A percentile compares a stretch with the other conserved stretches of the same genome.
phyloP scores from a whole-genome alignment of 2,888 invertebrate genomes.

The Craniophora ligustri region DNA sequence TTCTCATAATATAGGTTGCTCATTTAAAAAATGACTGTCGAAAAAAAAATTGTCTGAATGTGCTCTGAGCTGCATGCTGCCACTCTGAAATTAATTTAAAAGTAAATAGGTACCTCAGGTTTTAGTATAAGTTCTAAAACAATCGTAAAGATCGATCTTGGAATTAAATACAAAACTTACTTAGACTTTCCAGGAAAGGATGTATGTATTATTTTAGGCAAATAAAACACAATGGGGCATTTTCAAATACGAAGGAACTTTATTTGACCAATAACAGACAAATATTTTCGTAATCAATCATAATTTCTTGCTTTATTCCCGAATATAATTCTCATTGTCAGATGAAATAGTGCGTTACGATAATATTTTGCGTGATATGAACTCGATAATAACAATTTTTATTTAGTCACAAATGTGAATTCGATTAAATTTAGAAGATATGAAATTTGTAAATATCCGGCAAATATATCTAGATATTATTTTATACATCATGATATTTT shows the following conservation, averaged over 20 bases:
- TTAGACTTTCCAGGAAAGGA: too few relatives aligned
- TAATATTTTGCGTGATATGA: constrained; percentile 79
- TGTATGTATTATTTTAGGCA: not conserved
- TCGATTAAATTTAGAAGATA: constrained; percentile 74
- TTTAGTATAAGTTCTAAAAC: too few relatives aligned
- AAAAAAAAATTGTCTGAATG: too few relatives aligned
- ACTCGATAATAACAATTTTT: constrained; percentile 66
- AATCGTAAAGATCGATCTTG: too few relatives aligned
- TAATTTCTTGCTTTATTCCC: constrained; percentile 64
- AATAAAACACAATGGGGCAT: constrained; percentile 51
- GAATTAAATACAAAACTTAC: too few relatives aligned
- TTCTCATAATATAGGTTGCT: too few relatives aligned
- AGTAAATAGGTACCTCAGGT: too few relatives aligned
- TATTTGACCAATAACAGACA: constrained; percentile 85
- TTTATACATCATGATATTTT: constrained; percentile 62
- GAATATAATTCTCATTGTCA: constrained; percentile 69
- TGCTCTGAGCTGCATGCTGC: too few relatives aligned
- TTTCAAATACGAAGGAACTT: constrained; percentile 84
- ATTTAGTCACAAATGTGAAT: constrained; percentile 68
- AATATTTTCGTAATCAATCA: constrained; percentile 70
- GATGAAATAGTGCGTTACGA: constrained; percentile 79
- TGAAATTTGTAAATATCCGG: constrained; percentile 74
- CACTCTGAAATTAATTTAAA: too few relatives aligned
- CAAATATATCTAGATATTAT: constrained; percentile 70
- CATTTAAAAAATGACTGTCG: too few relatives aligned